Conservation (phyloP, 2,113 vertebrate species). For the Leucosticte australis region DNA sequence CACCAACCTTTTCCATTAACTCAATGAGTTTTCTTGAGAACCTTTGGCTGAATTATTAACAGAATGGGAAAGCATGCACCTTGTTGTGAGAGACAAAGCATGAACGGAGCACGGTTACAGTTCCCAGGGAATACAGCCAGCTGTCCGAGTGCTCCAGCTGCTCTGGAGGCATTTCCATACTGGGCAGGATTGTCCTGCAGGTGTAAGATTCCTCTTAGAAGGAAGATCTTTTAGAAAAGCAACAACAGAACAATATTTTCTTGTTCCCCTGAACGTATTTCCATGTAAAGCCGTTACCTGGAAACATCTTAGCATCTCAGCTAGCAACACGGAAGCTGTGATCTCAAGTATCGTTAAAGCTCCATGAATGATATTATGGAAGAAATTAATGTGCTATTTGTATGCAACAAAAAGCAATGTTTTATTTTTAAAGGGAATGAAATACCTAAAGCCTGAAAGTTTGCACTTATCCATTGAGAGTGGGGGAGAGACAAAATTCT, state of each 20-base stretch:
- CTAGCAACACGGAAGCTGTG: constrained; percentile 40
- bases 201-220: constrained; percentile 32
- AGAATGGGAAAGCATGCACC: constrained; percentile 21
- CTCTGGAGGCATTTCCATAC: background rate
- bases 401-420: constrained; percentile 13
- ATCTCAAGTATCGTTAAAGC: constrained; percentile 53
- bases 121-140: background rate
- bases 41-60: constrained; percentile 44
- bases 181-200: constrained; percentile 64
- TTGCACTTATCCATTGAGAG: background rate
- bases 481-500: background rate
- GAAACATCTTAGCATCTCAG: constrained; percentile 25
- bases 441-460: constrained; percentile 10
- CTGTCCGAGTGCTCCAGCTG: background rate
- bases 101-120: background rate
- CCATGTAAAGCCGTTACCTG: constrained; percentile 62
- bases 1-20: constrained; percentile 23
- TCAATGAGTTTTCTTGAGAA: constrained; percentile 37
- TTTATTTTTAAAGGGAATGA: background rate
- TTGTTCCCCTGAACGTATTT: constrained; percentile 50
- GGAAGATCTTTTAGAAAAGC: background rate
- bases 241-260: constrained; percentile 31
- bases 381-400: constrained; percentile 45
- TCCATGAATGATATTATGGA: background rate
- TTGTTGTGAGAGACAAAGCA: background rate